A percentile compares a stretch with the other conserved stretches of the same genome.
These are phyloP conservation scores for Pegoplata infirma DNA, from an alignment of 2,888 invertebrate genomes.

Conservation along the genomic window DNA sequence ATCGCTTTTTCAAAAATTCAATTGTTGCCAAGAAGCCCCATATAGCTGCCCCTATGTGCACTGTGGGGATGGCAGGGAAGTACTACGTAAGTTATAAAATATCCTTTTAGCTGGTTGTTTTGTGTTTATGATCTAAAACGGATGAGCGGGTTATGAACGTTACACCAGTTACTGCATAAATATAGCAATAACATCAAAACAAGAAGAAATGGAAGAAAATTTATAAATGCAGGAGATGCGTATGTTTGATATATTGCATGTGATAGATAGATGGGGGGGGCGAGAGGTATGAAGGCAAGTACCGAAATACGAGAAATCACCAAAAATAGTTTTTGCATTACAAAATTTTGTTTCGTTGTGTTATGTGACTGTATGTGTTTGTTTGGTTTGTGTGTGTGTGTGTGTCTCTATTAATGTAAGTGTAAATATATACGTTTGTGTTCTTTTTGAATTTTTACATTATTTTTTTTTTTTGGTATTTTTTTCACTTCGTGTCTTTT, in stretches of 20 bases:
- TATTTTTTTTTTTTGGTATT: conserved; percentile 36
- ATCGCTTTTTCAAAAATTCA: no score
- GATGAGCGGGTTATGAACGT: conserved; percentile 1
- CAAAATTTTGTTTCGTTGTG: conserved; percentile 4
- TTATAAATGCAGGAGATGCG: conserved; percentile 33
- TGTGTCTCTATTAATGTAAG: not conserved
- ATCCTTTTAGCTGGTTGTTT: conserved; percentile 34
- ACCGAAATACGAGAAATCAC: conserved; percentile 16
- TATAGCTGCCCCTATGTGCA: no score
- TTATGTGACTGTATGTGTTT: no score
- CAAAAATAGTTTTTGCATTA: conserved; percentile 25
- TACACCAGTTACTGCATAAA: not conserved
- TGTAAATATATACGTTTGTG: conserved; percentile 15
- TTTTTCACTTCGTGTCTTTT: conserved; percentile 18
- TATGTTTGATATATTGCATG: conserved; percentile 37
- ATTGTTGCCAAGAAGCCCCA: no score
- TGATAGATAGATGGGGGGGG: not conserved
- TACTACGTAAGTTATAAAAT: no score
- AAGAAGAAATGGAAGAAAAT: not conserved
- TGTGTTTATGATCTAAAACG: conserved; percentile 31
- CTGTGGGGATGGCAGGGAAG: no score
- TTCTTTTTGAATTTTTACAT: conserved; percentile 33
- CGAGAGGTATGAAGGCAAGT: not conserved
- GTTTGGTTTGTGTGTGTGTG: conserved; percentile 6
- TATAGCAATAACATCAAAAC: conserved; percentile 4